A percentile compares a stretch with the other conserved stretches of the same genome.
phyloP scores from a whole-genome alignment of 2,113 vertebrate species.

The Isichthys henryi region DNA sequence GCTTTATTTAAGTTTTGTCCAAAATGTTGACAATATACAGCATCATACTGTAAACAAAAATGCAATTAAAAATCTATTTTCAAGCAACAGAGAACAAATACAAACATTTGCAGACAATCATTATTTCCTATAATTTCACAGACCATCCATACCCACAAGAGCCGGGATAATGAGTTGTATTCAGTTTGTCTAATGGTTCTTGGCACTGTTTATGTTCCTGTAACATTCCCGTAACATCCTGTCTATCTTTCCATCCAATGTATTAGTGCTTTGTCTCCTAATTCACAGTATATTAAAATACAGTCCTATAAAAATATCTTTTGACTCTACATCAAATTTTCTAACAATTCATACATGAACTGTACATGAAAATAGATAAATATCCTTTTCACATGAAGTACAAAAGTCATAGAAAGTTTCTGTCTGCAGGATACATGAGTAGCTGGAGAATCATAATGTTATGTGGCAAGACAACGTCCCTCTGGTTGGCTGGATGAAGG shows the following conservation, averaged over 20 bases:
- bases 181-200: constrained; percentile 15
- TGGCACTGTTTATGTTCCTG: constrained; percentile 25
- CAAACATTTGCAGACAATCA: constrained; percentile 6
- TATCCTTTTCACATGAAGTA: constrained; percentile 61
- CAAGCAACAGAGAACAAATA: constrained; percentile 9
- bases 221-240: not conserved
- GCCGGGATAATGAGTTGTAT: not conserved
- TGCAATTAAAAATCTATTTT: not conserved
- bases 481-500: constrained; percentile 45
- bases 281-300: constrained; percentile 60
- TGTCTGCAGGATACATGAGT: constrained; percentile 43
- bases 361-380: constrained; percentile 62
- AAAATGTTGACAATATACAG: not conserved
- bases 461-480: constrained; percentile 35
- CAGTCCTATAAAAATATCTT: constrained; percentile 66
- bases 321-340: constrained; percentile 48
- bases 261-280: constrained; percentile 45
- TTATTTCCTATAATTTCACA: constrained; percentile 1
- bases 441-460: constrained; percentile 26
- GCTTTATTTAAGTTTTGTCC: constrained; percentile 1
- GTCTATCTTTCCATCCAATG: constrained; percentile 53
- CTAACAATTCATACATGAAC: constrained; percentile 49
- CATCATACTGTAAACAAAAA: constrained; percentile 10
- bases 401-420: constrained; percentile 61
- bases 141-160: not conserved